These are phyloP conservation scores for Caenorhabditis inopinata DNA, from an alignment of 1,140 invertebrate species.

Conservation along the genomic window DNA sequence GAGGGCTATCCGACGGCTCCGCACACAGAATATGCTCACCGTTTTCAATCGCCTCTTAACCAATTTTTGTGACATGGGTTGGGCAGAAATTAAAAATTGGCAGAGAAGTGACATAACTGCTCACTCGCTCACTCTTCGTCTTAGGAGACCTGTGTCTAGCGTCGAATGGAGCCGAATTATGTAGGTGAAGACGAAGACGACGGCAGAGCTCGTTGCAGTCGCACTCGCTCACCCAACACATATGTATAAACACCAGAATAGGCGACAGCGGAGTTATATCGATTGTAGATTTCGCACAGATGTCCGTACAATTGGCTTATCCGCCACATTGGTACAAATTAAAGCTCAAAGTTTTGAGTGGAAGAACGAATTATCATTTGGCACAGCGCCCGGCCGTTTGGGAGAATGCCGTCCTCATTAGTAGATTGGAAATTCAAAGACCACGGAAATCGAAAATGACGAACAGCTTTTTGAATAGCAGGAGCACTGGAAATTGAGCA, in stretches of 20 bases:
- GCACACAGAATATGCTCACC: no score
- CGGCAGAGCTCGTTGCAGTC: background rate
- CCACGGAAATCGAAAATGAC: no score
- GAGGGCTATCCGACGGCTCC: no score
- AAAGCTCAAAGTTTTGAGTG: no score
- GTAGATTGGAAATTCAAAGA: no score
- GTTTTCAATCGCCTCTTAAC: background rate
- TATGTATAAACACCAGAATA: slow-evolving; percentile 19
- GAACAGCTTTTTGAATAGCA: no score
- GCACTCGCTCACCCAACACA: background rate
- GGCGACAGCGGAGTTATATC: slow-evolving; percentile 16
- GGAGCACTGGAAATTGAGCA: no score
- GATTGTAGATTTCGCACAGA: slow-evolving; percentile 21
- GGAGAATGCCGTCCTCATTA: no score
- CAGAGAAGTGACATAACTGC: slow-evolving; percentile 14
- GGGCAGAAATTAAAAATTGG: slow-evolving; percentile 9
- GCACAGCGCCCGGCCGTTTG: no score
- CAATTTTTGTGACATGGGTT: background rate
- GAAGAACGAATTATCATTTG: no score
- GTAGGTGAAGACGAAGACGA: slow-evolving; percentile 24
- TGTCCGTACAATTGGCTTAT: slow-evolving; percentile 12
- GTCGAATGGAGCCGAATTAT: slow-evolving; percentile 24
- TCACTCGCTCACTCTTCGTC: background rate
- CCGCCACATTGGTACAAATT: no score
- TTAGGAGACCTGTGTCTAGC: background rate